Conservation (phyloP, 2,797 vertebrate genomes). For the Thaleichthys pacificus region DNA sequence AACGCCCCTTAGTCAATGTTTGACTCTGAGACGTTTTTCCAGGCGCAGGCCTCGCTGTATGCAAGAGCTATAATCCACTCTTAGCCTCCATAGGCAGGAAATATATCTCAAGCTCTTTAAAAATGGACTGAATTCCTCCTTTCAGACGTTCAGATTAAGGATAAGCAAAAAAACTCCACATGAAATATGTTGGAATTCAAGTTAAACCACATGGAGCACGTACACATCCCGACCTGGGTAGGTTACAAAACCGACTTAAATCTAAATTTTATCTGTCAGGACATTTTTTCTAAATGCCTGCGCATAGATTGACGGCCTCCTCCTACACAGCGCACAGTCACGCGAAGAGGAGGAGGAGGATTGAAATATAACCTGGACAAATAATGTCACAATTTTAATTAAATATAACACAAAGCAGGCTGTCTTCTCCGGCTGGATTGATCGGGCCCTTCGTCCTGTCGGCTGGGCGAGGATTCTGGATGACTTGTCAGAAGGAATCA, state of each 20-base stretch:
- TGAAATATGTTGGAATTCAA: constrained; percentile 18
- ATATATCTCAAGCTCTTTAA: constrained; percentile 36
- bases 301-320: constrained; percentile 30
- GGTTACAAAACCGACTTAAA: constrained; percentile 3
- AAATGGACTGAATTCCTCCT: constrained; percentile 27
- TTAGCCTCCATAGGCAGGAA: constrained; percentile 42
- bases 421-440: constrained; percentile 13
- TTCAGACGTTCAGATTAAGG: constrained; percentile 19
- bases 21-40: constrained; percentile 44
- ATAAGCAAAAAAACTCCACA: constrained; percentile 11
- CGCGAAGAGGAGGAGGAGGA: neutral
- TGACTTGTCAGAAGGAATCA: constrained; percentile 37
- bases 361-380: constrained; percentile 45
- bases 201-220: constrained; percentile 34
- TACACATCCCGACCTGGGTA: constrained; percentile 22
- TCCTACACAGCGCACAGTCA: constrained; percentile 3
- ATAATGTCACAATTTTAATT: constrained; percentile 47
- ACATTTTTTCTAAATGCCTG: constrained; percentile 10
- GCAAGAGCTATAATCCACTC: constrained; percentile 33
- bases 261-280: constrained; percentile 24
- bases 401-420: constrained; percentile 52
- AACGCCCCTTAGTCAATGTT: constrained; percentile 43
- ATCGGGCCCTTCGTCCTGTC: constrained; percentile 1
- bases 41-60: constrained; percentile 12
- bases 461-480: neutral